Evolutionary conservation across 2,888 invertebrate species (phyloP).

Genomic region (Ophion slaviceki): DNA sequence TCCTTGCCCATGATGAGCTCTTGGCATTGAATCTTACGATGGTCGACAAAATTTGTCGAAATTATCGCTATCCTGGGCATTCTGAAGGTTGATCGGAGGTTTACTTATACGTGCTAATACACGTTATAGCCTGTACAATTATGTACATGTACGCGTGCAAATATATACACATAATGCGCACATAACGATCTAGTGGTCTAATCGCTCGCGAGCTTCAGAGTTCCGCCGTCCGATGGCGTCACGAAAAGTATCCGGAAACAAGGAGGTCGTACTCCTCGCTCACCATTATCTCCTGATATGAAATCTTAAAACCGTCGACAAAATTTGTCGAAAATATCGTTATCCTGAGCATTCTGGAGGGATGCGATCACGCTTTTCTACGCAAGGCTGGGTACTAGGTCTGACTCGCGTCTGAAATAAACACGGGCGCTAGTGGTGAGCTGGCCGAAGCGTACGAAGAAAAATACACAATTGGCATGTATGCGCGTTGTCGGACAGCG

Average conservation of each 20-base stretch:
- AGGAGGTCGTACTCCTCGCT: conserved; percentile 4
- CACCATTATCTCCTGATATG: conserved; percentile 12
- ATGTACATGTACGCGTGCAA: no score
- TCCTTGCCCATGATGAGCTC: conserved; percentile 19
- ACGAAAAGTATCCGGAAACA: conserved; percentile 1
- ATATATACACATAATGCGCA: not conserved
- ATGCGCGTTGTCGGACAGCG: no score
- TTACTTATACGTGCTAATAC: no score
- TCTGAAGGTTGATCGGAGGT: not conserved
- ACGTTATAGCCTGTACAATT: no score
- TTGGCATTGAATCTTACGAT: conserved; percentile 42
- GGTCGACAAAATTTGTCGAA: conserved; percentile 41
- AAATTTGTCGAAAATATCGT: conserved; percentile 38
- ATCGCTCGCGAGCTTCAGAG: not conserved
- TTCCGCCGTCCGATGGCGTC: conserved; percentile 10
- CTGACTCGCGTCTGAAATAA: no score
- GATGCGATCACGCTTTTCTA: not conserved
- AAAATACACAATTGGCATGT: no score
- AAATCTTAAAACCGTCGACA: conserved; percentile 51
- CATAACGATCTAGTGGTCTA: not conserved
- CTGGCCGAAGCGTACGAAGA: no score
- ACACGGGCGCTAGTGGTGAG: no score
- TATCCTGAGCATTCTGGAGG: not conserved
- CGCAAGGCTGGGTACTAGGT: not conserved
- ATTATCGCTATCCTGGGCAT: not conserved